phyloP scores from a whole-genome alignment of 2,888 invertebrate species.

The Boloria euphrosyne region DNA sequence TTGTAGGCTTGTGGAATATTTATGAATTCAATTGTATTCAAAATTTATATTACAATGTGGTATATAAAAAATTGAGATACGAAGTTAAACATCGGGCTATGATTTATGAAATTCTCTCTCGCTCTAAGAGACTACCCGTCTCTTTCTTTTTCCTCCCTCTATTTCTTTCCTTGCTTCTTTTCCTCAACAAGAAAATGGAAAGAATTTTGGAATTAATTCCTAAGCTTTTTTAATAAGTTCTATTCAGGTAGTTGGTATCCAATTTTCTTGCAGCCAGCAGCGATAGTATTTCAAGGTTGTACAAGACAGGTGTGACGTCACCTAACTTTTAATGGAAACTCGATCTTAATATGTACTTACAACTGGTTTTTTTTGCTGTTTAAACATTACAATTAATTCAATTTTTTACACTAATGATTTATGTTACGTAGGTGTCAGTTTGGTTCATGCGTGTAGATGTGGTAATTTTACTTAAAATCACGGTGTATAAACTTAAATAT shows the following conservation, averaged over 20 bases:
- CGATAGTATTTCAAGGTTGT: conserved; percentile 15
- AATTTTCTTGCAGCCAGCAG: neutral
- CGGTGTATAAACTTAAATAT: neutral
- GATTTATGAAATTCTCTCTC: no score
- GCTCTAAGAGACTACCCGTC: no score
- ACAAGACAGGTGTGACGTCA: conserved; percentile 5
- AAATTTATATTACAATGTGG: neutral
- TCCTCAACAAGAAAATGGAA: no score
- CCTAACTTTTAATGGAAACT: conserved; percentile 14
- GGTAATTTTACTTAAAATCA: neutral
- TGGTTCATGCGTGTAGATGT: no score
- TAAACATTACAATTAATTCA: neutral
- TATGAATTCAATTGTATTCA: conserved; percentile 10
- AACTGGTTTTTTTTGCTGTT: conserved; percentile 7
- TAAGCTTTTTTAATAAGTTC: neutral
- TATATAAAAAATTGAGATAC: no score
- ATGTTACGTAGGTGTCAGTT: no score
- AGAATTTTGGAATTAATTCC: no score
- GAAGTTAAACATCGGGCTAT: no score
- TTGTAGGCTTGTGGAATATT: conserved; percentile 6
- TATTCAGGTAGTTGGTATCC: neutral
- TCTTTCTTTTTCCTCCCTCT: no score
- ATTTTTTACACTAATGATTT: neutral
- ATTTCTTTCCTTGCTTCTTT: no score
- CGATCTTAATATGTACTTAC: conserved; percentile 1